Conservation (phyloP, 1,140 invertebrate genomes). For the Metopolophium dirhodum region DNA sequence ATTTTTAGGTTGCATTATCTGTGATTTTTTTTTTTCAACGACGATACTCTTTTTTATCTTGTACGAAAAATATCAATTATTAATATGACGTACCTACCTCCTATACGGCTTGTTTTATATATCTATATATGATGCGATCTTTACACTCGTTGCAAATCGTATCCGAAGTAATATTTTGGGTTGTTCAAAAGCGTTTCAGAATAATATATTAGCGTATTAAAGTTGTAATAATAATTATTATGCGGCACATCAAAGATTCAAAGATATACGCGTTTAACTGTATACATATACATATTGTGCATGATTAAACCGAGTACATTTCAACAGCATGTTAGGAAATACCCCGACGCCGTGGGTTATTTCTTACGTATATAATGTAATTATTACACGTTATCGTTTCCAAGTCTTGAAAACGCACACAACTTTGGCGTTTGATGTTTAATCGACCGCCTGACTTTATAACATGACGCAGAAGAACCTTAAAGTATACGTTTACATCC, state of each 20-base stretch:
- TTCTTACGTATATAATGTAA: background rate
- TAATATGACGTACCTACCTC: no score
- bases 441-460: background rate
- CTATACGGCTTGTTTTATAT: no score
- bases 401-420: background rate
- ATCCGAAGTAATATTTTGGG: background rate
- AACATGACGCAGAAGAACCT: background rate
- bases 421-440: conserved; percentile 40
- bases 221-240: background rate
- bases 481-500: background rate
- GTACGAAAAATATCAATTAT: no score
- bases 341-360: background rate
- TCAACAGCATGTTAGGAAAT: background rate
- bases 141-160: background rate
- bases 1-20: background rate
- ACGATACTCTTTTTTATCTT: background rate
- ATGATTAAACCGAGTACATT: background rate
- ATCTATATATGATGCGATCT: background rate
- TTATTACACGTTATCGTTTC: background rate
- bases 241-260: background rate
- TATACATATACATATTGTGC: background rate
- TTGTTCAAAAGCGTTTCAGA: background rate
- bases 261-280: background rate
- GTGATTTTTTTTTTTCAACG: background rate
- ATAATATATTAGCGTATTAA: background rate